phyloP scores from a whole-genome alignment of 2,888 invertebrate genomes.

The Cheilosia vulpina region DNA sequence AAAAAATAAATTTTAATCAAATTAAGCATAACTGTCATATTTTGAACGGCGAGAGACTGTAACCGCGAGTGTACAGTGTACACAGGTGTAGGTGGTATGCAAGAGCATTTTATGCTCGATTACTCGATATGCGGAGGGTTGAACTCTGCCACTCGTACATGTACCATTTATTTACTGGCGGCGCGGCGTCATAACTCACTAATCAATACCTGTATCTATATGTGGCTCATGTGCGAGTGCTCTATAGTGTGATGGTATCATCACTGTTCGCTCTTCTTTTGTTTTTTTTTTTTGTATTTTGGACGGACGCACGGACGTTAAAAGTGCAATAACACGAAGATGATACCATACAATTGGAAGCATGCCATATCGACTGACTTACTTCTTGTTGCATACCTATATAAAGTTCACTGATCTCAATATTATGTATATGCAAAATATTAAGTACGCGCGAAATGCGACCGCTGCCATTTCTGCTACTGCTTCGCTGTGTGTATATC shows the following conservation, averaged over 20 bases:
- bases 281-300: constrained; percentile 14
- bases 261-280: constrained; percentile 10
- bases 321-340: constrained; percentile 21
- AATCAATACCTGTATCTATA: constrained; percentile 40
- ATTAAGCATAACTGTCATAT: constrained; percentile 24
- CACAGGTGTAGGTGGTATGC: background rate
- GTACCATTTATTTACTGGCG: constrained; percentile 1
- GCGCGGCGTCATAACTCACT: background rate
- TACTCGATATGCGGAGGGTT: constrained; percentile 15
- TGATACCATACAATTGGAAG: constrained; percentile 11
- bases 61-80: background rate
- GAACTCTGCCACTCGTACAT: background rate
- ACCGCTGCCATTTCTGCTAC: background rate
- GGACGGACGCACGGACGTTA: constrained; percentile 7
- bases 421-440: constrained; percentile 24
- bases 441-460: constrained; percentile 7
- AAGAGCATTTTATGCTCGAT: constrained; percentile 10
- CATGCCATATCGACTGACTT: constrained; percentile 37
- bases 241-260: background rate
- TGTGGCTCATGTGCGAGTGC: constrained; percentile 3
- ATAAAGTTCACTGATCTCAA: constrained; percentile 45
- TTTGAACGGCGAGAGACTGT: background rate
- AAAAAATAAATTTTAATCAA: constrained; percentile 30
- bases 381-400: constrained; percentile 24
- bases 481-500: background rate